Base-by-base conservation (phyloP, 2,797 vertebrate genomes). In the Tachyglossus aculeatus region DNA sequence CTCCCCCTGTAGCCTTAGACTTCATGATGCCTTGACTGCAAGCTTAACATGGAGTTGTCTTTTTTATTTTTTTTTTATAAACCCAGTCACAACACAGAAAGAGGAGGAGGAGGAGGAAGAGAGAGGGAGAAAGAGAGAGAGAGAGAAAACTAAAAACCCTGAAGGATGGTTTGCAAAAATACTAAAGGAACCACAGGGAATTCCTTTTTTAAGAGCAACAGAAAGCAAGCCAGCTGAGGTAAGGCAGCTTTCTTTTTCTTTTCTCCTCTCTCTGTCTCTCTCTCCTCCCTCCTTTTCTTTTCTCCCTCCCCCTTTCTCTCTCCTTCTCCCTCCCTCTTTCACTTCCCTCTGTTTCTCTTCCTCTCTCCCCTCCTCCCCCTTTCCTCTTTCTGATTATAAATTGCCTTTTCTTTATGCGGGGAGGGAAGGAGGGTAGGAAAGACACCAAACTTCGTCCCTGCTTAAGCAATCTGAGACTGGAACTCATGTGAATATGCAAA, bases 211-310 rank as follows among this genome's bases (percentile, higher is more conserved):
- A 83, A 78, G 87, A 84, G 78, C 87, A 85, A 86, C 92, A 92
- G 93, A 93, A 93, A 94, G 94, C 94, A 91, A 92, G 92, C 90
- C 91, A 90, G 94, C 93, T 87, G 93, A 93, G 95, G 96, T 98
- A 96, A 97, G 88, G 85, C 76, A 77, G 94, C 92, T 89, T 89
- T 90, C 80, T 89, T 24, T 88, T 83, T 67, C 50, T 21, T 47
- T 44, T 82, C 88, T 71, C 77, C 67, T 77, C 58, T 59, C 58
- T 52, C 43, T 44, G 53, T 74, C 58, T 74, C 60, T 81, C 44
- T 83, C 86, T 82, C 67, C 78, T 55, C 74, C 83, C 89, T 88
- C 80, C 85, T 86, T 77, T 87, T 84, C 90, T 80, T 88, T 78
- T 73, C 31, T 63, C 48, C 79, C 81, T 93, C 88, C 91, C 89